Conservation (phyloP, 2,888 invertebrate genomes). For the Watsonalla binaria region DNA sequence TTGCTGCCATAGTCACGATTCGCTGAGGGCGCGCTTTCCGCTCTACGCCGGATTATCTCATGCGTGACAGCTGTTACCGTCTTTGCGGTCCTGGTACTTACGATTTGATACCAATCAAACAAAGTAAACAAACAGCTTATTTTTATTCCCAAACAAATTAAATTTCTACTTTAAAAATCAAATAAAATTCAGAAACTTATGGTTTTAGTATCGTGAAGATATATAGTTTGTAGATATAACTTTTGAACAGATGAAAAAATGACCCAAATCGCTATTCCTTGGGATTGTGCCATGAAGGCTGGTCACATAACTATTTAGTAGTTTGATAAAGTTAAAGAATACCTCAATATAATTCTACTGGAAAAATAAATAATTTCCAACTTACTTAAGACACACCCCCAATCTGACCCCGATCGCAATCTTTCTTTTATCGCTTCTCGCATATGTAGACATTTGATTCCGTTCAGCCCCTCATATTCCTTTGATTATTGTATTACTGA, state of each 20-base stretch:
- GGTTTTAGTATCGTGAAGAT: too few species aligned
- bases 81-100: constrained; percentile 45
- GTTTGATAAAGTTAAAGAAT: too few species aligned
- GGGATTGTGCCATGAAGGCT: too few species aligned
- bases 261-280: too few species aligned
- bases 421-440: constrained; percentile 63
- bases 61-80: constrained; percentile 65
- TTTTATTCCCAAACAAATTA: too few species aligned
- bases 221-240: too few species aligned
- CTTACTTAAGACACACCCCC: constrained; percentile 33
- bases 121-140: not conserved
- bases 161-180: too few species aligned
- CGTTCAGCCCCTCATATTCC: constrained; percentile 61
- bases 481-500: constrained; percentile 74
- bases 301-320: too few species aligned
- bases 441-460: constrained; percentile 72
- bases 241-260: too few species aligned
- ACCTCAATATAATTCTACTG: constrained; percentile 6
- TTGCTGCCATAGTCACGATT: constrained; percentile 46
- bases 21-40: constrained; percentile 49
- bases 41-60: constrained; percentile 61
- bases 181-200: too few species aligned
- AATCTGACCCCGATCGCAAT: constrained; percentile 43
- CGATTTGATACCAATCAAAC: constrained; percentile 21
- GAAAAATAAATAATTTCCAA: constrained; percentile 8